phyloP scores from a whole-genome alignment of 2,113 vertebrate species.

The Otis tarda region DNA sequence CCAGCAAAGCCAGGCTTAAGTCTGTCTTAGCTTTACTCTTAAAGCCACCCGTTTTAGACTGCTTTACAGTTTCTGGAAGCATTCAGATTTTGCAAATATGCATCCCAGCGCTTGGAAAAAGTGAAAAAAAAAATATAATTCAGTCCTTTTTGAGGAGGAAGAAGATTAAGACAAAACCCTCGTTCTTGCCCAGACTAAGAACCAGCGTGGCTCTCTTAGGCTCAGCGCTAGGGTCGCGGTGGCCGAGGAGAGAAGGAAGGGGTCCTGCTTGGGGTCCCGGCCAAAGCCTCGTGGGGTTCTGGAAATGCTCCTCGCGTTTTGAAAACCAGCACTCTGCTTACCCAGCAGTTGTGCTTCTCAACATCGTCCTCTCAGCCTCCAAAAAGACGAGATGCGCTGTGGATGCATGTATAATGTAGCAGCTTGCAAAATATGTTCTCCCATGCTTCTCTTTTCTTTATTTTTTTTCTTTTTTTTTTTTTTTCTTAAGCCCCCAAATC shows the following conservation, averaged over 20 bases:
- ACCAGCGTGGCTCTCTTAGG: rapidly evolving
- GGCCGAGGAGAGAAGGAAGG: background rate
- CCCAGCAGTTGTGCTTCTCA: background rate
- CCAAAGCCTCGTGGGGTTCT: background rate
- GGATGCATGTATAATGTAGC: background rate
- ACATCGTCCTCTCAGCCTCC: background rate
- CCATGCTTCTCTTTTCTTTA: background rate
- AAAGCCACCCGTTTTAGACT: background rate
- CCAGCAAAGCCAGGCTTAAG: background rate
- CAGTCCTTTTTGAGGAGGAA: background rate
- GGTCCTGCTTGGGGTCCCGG: background rate
- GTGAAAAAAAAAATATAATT: background rate
- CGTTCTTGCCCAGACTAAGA: background rate
- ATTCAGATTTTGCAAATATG: background rate
- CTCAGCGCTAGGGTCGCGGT: rapidly evolving
- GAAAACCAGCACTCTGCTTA: background rate
- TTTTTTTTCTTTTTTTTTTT: too few relatives aligned
- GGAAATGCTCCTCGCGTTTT: background rate
- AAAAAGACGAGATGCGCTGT: background rate
- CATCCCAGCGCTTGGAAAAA: background rate
- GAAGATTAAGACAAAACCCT: background rate
- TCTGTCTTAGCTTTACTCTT: background rate
- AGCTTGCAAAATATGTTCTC: constrained; percentile 29
- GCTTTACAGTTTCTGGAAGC: background rate
- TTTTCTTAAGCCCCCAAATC: background rate